Percentiles rank a stretch among this genome's conserved stretches.
Conservation (phyloP, 2,888 invertebrate species). For the Himalopsyche tibetana region DNA sequence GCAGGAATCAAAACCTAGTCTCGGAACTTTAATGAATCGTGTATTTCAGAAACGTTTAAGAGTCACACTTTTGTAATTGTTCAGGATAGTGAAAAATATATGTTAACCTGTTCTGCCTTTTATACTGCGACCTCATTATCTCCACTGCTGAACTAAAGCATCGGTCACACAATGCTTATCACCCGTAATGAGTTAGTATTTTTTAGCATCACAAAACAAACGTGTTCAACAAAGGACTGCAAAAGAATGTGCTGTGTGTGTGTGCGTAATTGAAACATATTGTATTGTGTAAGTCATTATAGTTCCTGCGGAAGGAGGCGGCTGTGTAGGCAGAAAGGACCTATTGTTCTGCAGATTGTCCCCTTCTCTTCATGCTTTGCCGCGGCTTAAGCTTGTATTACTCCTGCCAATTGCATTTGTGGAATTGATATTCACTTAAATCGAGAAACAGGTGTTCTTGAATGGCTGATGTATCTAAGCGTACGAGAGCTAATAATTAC, state of each 20-base stretch:
- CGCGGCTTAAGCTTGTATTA: neutral
- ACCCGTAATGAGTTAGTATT: neutral
- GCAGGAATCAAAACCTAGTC: too few species aligned
- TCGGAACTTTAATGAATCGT: too few species aligned
- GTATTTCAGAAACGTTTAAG: too few species aligned
- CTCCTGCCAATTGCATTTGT: neutral
- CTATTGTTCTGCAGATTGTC: neutral
- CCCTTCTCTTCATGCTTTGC: neutral
- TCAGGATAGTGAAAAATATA: too few species aligned
- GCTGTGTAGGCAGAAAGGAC: conserved; percentile 23
- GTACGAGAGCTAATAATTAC: neutral
- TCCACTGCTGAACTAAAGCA: conserved; percentile 12
- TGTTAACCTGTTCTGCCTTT: neutral
- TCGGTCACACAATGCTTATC: conserved; percentile 31
- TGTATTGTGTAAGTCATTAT: conserved; percentile 37
- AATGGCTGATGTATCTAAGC: neutral
- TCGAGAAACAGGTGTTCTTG: neutral
- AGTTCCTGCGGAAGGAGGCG: conserved; percentile 20
- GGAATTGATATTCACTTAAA: neutral
- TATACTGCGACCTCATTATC: neutral
- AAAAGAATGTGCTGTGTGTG: neutral
- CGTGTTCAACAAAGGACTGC: neutral
- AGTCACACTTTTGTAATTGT: too few species aligned
- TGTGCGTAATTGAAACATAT: conserved; percentile 23
- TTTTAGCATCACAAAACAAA: neutral